Conservation (phyloP, 2,113 vertebrate species). For the Cephalopholis sonnerati region DNA sequence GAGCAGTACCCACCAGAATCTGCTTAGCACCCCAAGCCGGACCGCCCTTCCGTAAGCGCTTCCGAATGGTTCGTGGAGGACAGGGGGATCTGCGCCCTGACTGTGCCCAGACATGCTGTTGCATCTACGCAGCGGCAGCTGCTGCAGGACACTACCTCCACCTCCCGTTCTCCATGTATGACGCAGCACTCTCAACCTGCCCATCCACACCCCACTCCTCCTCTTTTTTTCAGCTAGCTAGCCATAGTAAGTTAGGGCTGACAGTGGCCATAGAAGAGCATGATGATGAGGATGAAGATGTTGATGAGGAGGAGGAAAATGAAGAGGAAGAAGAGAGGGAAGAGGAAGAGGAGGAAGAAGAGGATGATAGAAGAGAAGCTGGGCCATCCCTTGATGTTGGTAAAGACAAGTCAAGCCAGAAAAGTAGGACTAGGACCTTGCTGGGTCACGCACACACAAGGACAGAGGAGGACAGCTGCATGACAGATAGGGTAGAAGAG, state of each 20-base stretch:
- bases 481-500: constrained; percentile 43
- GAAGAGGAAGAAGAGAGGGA: constrained; percentile 63
- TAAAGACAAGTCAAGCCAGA: constrained; percentile 73
- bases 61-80: constrained; percentile 87
- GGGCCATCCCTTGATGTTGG: constrained; percentile 69
- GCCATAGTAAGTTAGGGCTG: constrained; percentile 73
- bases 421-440: constrained; percentile 73
- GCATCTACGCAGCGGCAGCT: constrained; percentile 89
- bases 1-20: constrained; percentile 81
- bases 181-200: constrained; percentile 83
- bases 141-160: constrained; percentile 92
- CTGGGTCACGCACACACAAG: constrained; percentile 51
- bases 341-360: constrained; percentile 54
- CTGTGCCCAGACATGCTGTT: constrained; percentile 92
- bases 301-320: constrained; percentile 83
- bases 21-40: constrained; percentile 89
- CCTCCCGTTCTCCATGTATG: constrained; percentile 89
- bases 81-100: constrained; percentile 84
- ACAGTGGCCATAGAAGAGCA: constrained; percentile 80
- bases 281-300: constrained; percentile 75
- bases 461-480: constrained; percentile 82
- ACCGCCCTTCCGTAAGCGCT: constrained; percentile 91
- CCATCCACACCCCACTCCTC: constrained; percentile 69
- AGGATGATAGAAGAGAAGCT: constrained; percentile 48
- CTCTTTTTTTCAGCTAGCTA: constrained; percentile 76